Base-by-base conservation (phyloP, 2,888 invertebrate species). In the Lasiommata megera region DNA sequence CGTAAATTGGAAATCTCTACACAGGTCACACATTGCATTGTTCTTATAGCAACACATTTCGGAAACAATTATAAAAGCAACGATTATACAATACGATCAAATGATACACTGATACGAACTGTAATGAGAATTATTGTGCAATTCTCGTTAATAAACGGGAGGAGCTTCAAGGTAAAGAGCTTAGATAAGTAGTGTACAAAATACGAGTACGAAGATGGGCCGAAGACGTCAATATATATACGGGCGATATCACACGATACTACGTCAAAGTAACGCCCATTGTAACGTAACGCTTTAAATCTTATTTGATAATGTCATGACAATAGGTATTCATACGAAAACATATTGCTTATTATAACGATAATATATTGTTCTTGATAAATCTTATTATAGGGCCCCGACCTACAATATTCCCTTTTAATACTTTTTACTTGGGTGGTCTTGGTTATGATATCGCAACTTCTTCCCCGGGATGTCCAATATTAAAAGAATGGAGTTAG, bases 221-320 rank as follows among this genome's bases (percentile, higher is more conserved):
- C 71, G 73, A 77, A 82, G 79, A 77, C 84, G 80, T 82, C 86
- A 81, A 77, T 88, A 88, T 90, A 84, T 89, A 90, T 89, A 83
- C 79, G 84, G 72, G 77, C 81, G 82, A 75, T 89, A 90, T 83
- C 88, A 73, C 74, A 77, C 81, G 83, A 84, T 81, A 74, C 86
- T 88, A 89, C 90, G 90, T 90, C 90, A 90, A 84, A 88, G 84
- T 74, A 86, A 85, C 88, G 88, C 85, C 88, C 88, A 79, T 86
- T 80, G 29, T 40, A 44, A 40, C 78, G 78, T 75, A 83, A 81
- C 83, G 79, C 74, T 77, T 83, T 79, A 79, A 86, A 86, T 88
- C 82, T 84, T 74, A 67, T 65, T 67, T 71, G 86, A 88, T 87
- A 88, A 75, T 75, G 76, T 69, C 77, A 79, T 68, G 79, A 83